phyloP scores from a whole-genome alignment of 2,888 invertebrate genomes.

The Helobdella robusta region DNA sequence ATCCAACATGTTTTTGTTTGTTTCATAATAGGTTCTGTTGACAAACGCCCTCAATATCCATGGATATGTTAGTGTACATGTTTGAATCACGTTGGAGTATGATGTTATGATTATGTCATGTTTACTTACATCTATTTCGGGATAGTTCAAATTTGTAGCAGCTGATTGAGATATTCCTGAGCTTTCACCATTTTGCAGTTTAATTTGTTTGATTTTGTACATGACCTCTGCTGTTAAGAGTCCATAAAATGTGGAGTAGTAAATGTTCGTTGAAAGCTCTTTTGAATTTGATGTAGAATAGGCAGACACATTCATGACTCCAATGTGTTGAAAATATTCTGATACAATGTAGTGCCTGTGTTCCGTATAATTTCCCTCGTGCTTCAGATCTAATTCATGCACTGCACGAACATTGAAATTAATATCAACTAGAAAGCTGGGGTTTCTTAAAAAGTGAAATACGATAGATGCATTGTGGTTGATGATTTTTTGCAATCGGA shows the following conservation, averaged over 20 bases:
- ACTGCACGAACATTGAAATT: conserved; percentile 9
- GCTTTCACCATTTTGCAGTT: no score
- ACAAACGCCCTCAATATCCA: conserved; percentile 10
- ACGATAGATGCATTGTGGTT: neutral
- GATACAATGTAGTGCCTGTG: neutral
- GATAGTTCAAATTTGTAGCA: no score
- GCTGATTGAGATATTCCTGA: no score
- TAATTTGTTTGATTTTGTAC: no score
- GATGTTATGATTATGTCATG: neutral
- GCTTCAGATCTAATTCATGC: neutral
- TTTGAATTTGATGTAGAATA: neutral
- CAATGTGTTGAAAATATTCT: conserved; percentile 14
- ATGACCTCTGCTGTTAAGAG: conserved; percentile 1
- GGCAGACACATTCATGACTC: neutral
- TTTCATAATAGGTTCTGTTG: conserved; percentile 5
- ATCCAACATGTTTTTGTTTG: neutral
- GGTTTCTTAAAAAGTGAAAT: neutral
- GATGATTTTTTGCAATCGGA: neutral
- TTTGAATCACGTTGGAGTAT: neutral
- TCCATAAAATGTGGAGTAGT: neutral
- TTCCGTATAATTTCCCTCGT: neutral
- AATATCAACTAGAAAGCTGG: conserved; percentile 4
- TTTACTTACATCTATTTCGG: no score
- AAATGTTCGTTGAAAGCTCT: neutral
- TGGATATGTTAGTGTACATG: conserved; percentile 8